Base-by-base conservation (phyloP, 2,113 vertebrate genomes). In the Neofelis nebulosa region DNA sequence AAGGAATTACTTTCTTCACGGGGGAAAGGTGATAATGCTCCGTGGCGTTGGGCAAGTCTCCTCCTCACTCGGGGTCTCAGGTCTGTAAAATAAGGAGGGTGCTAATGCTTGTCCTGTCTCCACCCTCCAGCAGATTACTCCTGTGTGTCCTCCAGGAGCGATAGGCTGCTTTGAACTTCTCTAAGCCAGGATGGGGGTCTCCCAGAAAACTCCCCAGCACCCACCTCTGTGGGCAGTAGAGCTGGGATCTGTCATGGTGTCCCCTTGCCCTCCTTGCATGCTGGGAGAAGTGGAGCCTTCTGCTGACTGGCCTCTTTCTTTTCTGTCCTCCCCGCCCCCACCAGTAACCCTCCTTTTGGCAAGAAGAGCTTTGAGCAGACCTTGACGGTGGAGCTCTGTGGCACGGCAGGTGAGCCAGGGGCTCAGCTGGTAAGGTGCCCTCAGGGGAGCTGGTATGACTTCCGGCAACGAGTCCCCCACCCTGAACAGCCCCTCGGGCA, bases 341-440 rank as follows among this genome's bases (percentile, higher is more conserved):
- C 36, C 97, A 99, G 99, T 23, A 98, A 98, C 79, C 55, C 99
- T 31, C 1, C 98, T 29, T 99, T 99, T 96, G 99, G 98, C 97
- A 99, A 98, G 98, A 99, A 99, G 98, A 99, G 98, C 95, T 99
- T 99, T 69, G 99, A 99, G 98, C 99, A 99, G 94, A 99, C 99
- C 87, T 98, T 99, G 98, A 99, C 99, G 0, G 99, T 99, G 98
- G 99, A 99, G 97, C 99, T 99, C 86, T 99, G 99, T 94, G 99
- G 99, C 98, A 99, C 99, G 2, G 99, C 99, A 99, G 99, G 99
- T 99, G 99, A 98, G 98, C 83, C 5, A 3, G 1, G 65, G n/a
- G 33, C 25, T 45, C 81, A 2, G 48, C 18, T 68, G 76, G 50
- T 38, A 65, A 48, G 81, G 25, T 68, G 29, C 69, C 78, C 55